Percentiles rank a stretch among this genome's conserved stretches.
These are phyloP conservation scores for Xenus cinereus DNA, from an alignment of 2,113 vertebrate species.

Conservation along the genomic window DNA sequence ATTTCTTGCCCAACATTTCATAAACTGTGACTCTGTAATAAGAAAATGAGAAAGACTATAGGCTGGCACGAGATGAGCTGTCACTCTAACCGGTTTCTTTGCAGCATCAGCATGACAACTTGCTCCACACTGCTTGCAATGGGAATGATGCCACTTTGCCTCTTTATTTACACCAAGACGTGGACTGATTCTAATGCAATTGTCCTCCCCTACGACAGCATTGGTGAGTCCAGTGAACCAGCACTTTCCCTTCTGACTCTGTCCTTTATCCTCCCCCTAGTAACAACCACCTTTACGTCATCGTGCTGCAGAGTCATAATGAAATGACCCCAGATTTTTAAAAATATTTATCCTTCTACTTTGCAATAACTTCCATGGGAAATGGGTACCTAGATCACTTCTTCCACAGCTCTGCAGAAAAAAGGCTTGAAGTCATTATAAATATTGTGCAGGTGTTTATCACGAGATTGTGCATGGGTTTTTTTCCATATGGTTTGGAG, in stretches of 20 bases:
- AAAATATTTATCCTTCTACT: neutral
- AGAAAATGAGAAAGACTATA: neutral
- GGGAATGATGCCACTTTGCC: constrained; percentile 98
- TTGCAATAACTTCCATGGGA: neutral
- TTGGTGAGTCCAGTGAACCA: constrained; percentile 79
- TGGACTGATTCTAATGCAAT: constrained; percentile 83
- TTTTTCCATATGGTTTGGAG: neutral
- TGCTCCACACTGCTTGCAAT: constrained; percentile 92
- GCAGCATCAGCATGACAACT: constrained; percentile 95
- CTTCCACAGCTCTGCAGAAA: neutral
- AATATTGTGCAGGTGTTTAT: neutral
- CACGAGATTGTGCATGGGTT: neutral
- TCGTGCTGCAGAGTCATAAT: neutral
- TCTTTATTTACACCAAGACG: constrained; percentile 85
- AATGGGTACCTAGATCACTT: neutral
- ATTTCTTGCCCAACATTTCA: neutral
- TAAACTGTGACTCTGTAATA: neutral
- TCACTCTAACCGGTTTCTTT: constrained; percentile 40
- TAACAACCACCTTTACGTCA: neutral
- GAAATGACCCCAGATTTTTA: neutral
- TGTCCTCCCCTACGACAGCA: constrained; percentile 88
- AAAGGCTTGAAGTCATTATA: neutral
- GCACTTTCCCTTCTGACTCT: neutral
- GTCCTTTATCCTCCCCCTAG: neutral
- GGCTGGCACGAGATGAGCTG: neutral